Conservation (phyloP, 2,113 vertebrate genomes). For the Lycocorax pyrrhopterus region DNA sequence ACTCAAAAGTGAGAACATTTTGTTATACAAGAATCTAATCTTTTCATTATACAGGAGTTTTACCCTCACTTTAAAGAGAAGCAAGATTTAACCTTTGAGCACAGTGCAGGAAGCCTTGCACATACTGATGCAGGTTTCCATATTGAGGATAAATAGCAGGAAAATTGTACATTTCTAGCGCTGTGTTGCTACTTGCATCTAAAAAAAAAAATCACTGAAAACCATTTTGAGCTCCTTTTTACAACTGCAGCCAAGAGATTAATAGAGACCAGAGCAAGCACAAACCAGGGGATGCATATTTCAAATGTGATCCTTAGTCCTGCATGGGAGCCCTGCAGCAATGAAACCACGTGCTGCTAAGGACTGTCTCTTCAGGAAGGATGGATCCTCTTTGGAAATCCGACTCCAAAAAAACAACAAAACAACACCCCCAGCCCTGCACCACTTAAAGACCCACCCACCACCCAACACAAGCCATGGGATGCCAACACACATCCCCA, state of each 20-base stretch:
- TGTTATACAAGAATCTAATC: not conserved
- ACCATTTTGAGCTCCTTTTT: not conserved
- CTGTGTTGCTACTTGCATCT: not conserved
- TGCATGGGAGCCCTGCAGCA: not conserved
- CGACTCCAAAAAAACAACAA: not conserved
- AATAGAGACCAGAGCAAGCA: not conserved
- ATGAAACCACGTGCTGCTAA: not conserved
- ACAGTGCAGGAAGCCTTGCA: not conserved
- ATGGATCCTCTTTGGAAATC: not conserved
- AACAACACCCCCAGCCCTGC: rapidly evolving
- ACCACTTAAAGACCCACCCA: not conserved
- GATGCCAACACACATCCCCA: not conserved
- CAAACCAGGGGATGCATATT: not conserved
- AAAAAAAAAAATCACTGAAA: not conserved
- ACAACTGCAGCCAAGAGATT: not conserved
- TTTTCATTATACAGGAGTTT: not conserved
- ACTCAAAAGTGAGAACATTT: not conserved
- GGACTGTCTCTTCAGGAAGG: not conserved
- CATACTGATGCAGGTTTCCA: not conserved
- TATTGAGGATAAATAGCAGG: not conserved
- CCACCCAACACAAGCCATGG: not conserved
- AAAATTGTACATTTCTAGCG: not conserved
- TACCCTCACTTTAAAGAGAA: not conserved
- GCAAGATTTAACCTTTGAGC: not conserved
- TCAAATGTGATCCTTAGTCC: not conserved